Conservation (phyloP, 2,888 invertebrate genomes). For the Netelia melanura region DNA sequence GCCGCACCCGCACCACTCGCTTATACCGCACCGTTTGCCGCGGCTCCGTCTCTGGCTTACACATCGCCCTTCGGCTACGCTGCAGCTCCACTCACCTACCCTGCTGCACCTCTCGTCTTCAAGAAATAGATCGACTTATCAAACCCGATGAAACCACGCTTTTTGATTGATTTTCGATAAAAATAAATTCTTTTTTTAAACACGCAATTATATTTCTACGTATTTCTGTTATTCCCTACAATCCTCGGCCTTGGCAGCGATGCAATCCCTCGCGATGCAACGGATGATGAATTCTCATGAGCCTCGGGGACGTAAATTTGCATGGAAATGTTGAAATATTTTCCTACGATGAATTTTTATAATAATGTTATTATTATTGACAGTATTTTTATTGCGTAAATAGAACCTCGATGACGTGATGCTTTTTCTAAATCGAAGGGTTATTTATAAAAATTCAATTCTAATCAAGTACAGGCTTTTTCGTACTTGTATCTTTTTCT, state of each 20-base stretch:
- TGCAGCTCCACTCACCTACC: conserved; percentile 78
- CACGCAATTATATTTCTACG: conserved; percentile 13
- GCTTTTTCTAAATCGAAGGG: too few species aligned
- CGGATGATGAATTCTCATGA: too few species aligned
- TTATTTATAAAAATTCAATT: too few species aligned
- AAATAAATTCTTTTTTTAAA: conserved; percentile 40
- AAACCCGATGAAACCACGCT: conserved; percentile 4
- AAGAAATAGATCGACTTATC: conserved; percentile 66
- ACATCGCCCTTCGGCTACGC: conserved; percentile 63
- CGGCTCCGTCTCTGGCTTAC: conserved; percentile 81
- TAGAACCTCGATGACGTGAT: too few species aligned
- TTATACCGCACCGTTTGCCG: conserved; percentile 75
- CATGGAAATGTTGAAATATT: too few species aligned
- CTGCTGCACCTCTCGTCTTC: conserved; percentile 71
- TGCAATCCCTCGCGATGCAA: too few species aligned
- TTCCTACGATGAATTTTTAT: too few species aligned
- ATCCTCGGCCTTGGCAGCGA: not conserved
- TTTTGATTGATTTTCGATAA: conserved; percentile 39
- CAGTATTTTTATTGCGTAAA: too few species aligned
- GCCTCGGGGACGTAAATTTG: too few species aligned
- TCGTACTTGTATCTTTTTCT: too few species aligned
- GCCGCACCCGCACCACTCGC: conserved; percentile 77
- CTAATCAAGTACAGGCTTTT: too few species aligned
- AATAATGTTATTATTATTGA: too few species aligned
- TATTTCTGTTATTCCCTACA: not conserved